Evolutionary conservation across 2,888 invertebrate genomes (phyloP).

Genomic region (Steinernema scapterisci): DNA sequence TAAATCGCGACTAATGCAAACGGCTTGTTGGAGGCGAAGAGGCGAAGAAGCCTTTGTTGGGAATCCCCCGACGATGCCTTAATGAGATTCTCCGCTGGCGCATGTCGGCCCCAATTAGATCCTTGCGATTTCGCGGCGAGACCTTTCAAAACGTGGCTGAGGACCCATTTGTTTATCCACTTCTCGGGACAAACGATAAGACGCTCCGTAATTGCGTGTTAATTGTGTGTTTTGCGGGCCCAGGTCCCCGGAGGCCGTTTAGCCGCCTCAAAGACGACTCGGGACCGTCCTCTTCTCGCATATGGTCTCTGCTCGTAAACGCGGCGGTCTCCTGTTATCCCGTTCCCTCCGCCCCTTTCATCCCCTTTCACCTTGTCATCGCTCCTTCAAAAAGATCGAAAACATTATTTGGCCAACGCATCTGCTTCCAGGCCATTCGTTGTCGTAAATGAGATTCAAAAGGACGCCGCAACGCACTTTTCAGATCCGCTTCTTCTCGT

Average conservation of each 20-base stretch:
- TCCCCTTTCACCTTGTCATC: background rate
- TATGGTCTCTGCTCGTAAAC: slow-evolving; percentile 19
- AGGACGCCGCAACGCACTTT: background rate
- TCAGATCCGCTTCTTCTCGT: background rate
- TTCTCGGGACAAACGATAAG: slow-evolving; percentile 10
- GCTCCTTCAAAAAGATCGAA: no score
- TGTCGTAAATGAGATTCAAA: no score
- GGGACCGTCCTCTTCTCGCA: slow-evolving; percentile 6
- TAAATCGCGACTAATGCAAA: slow-evolving; percentile 1
- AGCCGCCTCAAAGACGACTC: background rate
- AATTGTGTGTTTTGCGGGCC: slow-evolving; percentile 22
- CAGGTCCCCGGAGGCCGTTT: slow-evolving; percentile 10
- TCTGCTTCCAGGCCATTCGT: no score
- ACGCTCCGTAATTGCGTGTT: slow-evolving; percentile 29
- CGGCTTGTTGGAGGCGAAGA: background rate
- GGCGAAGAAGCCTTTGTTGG: background rate
- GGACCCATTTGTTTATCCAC: slow-evolving; percentile 13
- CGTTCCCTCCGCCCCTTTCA: background rate
- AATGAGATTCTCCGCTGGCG: slow-evolving; percentile 6
- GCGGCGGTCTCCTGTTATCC: background rate
- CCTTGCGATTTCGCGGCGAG: background rate
- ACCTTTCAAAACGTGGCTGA: slow-evolving; percentile 1
- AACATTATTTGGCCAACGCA: no score
- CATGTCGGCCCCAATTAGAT: slow-evolving; percentile 20
- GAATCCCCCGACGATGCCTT: slow-evolving; percentile 7